phyloP scores from a whole-genome alignment of 2,113 vertebrate species.

The Harpagus bidentatus region DNA sequence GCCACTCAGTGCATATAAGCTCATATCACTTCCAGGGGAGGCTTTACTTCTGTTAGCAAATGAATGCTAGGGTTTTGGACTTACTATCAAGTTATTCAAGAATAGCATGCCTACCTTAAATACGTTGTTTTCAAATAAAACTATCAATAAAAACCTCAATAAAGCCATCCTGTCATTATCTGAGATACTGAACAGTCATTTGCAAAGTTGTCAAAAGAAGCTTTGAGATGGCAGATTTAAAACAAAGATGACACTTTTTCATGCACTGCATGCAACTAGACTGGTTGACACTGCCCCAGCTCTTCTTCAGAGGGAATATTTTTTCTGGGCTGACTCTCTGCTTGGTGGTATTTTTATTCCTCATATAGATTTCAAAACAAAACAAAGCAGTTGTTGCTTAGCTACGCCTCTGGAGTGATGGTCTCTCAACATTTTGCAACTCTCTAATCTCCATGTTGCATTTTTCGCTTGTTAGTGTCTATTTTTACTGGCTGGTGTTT shows the following conservation, averaged over 20 bases:
- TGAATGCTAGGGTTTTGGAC: background rate
- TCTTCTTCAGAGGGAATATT: background rate
- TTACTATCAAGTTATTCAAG: background rate
- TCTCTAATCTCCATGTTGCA: conserved; percentile 4
- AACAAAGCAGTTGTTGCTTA: conserved; percentile 59
- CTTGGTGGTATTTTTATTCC: conserved; percentile 53
- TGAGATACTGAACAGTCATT: background rate
- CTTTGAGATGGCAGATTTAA: background rate
- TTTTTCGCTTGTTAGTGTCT: conserved; percentile 12
- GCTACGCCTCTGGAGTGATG: conserved; percentile 20
- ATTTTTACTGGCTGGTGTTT: conserved; percentile 35
- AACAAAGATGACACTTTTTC: background rate
- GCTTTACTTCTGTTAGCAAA: background rate
- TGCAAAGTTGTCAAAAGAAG: background rate
- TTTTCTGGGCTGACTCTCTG: background rate
- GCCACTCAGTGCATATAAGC: background rate
- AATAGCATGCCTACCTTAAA: background rate
- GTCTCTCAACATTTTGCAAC: conserved; percentile 37
- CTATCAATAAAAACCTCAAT: background rate
- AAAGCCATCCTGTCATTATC: background rate
- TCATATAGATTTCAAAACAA: conserved; percentile 59
- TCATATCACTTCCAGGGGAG: background rate
- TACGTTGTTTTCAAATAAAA: background rate
- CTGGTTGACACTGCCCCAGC: background rate
- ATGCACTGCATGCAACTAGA: background rate